Base-by-base conservation (phyloP, 2,113 vertebrate genomes). In the Mobula birostris region DNA sequence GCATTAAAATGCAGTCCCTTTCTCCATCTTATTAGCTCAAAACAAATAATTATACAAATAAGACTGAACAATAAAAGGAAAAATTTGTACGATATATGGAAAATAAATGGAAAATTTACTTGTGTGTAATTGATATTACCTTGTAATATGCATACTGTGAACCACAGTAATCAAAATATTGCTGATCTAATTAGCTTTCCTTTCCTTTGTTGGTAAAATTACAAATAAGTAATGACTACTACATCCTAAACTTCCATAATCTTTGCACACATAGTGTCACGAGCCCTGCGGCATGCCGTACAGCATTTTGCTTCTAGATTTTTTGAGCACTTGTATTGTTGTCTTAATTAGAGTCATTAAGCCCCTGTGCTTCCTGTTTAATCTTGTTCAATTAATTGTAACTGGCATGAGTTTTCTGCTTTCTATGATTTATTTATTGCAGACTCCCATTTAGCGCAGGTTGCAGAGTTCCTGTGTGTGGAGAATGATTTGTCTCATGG, bases 161-260 rank as follows among this genome's bases (percentile, higher is more conserved):
- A 40, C 63, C 58, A 11, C 70, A 92, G 29, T 72, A 92, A 92
- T 92, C 63, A 68, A 92, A 40, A 70, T 40, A 40, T 70, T 70
- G 63, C 17, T 70, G 88, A 92, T 92, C n/a, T 32, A 92, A 92
- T 92, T n/a, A 70, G 66, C 2, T 92, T 92, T 92, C 17, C 70
- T 92, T 92, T 92, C 88, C 66, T 40, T 68, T 3, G 17, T 36
- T 63, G 68, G 88, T 68, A 7, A 2, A 58, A 17, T 70, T 92
- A 72, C 70, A 40, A 72, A 70, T 92, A 92, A 92, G n/a, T 92
- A 63, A 92, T 70, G 48, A 72, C 15, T 40, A 21, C 27, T 36
- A 66, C 17, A 68, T 92, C 19, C 32, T 19, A 92, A 40, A 70
- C 68, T 9, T 92, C 70, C 32, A 92, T 70, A 92, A 40, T 91